Evolutionary conservation across 2,888 invertebrate genomes (phyloP).

Genomic region (Xanthorhoe spadicearia): DNA sequence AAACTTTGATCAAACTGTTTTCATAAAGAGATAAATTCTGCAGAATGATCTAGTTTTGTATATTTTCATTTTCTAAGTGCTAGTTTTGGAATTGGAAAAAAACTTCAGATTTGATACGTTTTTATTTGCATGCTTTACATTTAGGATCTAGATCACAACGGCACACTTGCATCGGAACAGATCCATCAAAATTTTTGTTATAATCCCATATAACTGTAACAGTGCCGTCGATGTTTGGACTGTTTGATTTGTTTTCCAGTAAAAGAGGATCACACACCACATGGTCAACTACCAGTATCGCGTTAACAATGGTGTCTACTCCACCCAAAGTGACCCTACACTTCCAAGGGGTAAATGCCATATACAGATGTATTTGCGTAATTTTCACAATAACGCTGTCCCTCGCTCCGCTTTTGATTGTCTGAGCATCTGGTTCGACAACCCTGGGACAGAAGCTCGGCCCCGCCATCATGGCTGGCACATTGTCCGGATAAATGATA

Average conservation of each 20-base stretch:
- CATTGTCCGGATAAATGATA: slow-evolving; percentile 64
- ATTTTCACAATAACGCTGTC: slow-evolving; percentile 62
- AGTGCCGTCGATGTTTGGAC: slow-evolving; percentile 56
- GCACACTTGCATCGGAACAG: slow-evolving; percentile 61
- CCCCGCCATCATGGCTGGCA: slow-evolving; percentile 66
- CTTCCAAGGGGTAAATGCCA: slow-evolving; percentile 76
- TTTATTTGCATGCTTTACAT: slow-evolving; percentile 59
- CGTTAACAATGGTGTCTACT: slow-evolving; percentile 53
- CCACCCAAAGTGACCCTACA: slow-evolving; percentile 59
- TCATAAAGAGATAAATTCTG: slow-evolving; percentile 42
- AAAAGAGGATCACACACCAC: slow-evolving; percentile 63
- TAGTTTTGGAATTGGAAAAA: slow-evolving; percentile 19
- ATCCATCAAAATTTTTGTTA: slow-evolving; percentile 67
- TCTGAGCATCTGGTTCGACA: slow-evolving; percentile 54
- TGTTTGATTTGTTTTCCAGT: slow-evolving; percentile 59
- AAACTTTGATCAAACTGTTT: slow-evolving; percentile 49
- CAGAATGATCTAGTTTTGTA: slow-evolving; percentile 24
- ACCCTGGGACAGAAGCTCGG: slow-evolving; percentile 68
- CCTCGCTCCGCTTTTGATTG: slow-evolving; percentile 61
- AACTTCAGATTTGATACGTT: slow-evolving; percentile 4
- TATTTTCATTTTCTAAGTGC: slow-evolving; percentile 14
- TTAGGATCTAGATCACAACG: slow-evolving; percentile 64
- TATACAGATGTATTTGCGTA: slow-evolving; percentile 72
- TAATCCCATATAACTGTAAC: slow-evolving; percentile 69
- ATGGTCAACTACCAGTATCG: slow-evolving; percentile 59